A percentile compares a stretch with the other conserved stretches of the same genome.
Evolutionary conservation across 2,888 invertebrate genomes (phyloP).

Genomic region (Drepanosiphum platanoidis): DNA sequence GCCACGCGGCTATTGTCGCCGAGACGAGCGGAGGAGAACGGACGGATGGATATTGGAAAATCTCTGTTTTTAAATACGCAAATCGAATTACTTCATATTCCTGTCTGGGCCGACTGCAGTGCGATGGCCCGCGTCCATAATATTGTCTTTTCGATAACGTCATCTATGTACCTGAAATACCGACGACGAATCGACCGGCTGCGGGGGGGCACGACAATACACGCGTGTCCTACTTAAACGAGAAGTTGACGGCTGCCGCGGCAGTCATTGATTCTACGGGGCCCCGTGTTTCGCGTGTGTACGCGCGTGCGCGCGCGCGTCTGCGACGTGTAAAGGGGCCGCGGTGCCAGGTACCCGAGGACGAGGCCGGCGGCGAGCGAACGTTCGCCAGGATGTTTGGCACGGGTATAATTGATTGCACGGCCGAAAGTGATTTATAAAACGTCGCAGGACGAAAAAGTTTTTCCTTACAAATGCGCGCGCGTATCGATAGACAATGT

Average conservation of each 20-base stretch:
- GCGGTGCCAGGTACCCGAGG: conserved; percentile 38
- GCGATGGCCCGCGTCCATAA: too few relatives aligned
- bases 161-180: not conserved
- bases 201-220: too few relatives aligned
- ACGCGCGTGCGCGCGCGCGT: not conserved
- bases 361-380: not conserved
- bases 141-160: too few relatives aligned
- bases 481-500: conserved; percentile 38
- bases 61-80: too few relatives aligned
- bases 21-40: too few relatives aligned
- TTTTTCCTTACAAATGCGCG: conserved; percentile 33
- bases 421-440: conserved; percentile 54
- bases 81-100: too few relatives aligned
- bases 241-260: conserved; percentile 8
- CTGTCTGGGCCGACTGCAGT: too few relatives aligned
- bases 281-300: not conserved
- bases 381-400: conserved; percentile 42
- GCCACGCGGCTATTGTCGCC: too few relatives aligned
- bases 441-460: conserved; percentile 26
- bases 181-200: too few relatives aligned
- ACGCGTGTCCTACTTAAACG: not conserved
- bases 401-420: conserved; percentile 50
- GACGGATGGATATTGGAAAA: too few relatives aligned
- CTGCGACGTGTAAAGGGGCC: not conserved
- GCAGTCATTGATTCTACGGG: conserved; percentile 3